These are phyloP conservation scores for Diaprepes abbreviatus DNA, from an alignment of 2,888 invertebrate genomes.

Conservation along the genomic window DNA sequence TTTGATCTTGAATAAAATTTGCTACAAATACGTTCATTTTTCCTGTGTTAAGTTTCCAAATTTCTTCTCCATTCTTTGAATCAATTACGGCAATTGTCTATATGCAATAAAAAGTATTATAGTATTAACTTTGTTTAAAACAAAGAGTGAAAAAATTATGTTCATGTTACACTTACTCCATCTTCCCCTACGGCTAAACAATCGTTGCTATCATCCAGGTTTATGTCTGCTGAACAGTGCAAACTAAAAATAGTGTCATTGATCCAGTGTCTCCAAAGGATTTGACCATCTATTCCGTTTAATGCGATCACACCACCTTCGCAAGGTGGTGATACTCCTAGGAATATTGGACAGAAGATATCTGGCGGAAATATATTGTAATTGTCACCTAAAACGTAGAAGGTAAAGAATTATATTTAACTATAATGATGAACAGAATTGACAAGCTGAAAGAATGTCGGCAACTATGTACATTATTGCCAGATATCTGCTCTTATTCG, in stretches of 20 bases:
- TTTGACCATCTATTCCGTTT: conserved; percentile 79
- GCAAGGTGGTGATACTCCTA: conserved; percentile 76
- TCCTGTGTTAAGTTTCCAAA: conserved; percentile 74
- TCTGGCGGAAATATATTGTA: conserved; percentile 72
- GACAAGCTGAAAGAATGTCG: no score
- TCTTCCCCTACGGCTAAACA: conserved; percentile 81
- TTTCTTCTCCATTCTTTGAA: conserved; percentile 75
- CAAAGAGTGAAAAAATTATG: no score
- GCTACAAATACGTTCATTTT: conserved; percentile 77
- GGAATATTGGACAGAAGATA: conserved; percentile 76
- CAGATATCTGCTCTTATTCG: no score
- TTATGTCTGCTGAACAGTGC: conserved; percentile 80
- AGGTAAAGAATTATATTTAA: no score
- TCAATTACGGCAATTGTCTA: conserved; percentile 76
- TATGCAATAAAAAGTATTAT: conserved; percentile 52
- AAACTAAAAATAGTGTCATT: conserved; percentile 80
- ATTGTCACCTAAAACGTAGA: conserved; percentile 66
- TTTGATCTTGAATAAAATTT: conserved; percentile 78
- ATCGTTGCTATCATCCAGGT: conserved; percentile 77
- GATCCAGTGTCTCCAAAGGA: conserved; percentile 83
- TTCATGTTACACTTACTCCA: conserved; percentile 74
- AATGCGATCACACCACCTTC: conserved; percentile 82
- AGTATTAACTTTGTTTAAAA: not conserved
- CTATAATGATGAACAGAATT: no score
- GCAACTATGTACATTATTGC: no score